phyloP scores from a whole-genome alignment of 2,888 invertebrate genomes.

The Bombylius major region DNA sequence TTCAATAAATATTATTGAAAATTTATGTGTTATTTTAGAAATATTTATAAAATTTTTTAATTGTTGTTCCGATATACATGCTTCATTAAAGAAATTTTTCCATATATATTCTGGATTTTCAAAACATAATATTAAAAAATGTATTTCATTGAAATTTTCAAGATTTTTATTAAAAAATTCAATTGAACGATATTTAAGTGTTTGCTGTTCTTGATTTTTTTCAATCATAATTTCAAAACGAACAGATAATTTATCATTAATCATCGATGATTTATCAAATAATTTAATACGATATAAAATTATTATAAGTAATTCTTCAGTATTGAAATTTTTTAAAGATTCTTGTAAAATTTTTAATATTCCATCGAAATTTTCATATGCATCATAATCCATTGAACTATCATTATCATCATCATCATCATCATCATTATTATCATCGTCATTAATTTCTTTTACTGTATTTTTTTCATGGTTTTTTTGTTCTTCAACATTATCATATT shows the following conservation, averaged over 20 bases:
- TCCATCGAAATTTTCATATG: conserved; percentile 13
- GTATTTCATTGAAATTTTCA: conserved; percentile 17
- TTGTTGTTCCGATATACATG: conserved; percentile 20
- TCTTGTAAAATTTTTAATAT: conserved; percentile 16
- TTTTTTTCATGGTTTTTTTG: not conserved
- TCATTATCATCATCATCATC: conserved; percentile 7
- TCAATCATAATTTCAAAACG: conserved; percentile 1
- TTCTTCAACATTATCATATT: not conserved
- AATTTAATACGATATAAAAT: conserved; percentile 17
- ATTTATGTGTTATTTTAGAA: conserved; percentile 16
- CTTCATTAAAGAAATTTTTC: conserved; percentile 21
- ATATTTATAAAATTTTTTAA: conserved; percentile 19
- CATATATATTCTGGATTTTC: conserved; percentile 23
- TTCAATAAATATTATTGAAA: conserved; percentile 19
- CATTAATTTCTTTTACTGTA: conserved; percentile 4
- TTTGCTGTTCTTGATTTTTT: too few relatives aligned
- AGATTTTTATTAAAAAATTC: conserved; percentile 25
- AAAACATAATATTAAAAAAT: conserved; percentile 22
- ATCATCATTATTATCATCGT: conserved; percentile 1
- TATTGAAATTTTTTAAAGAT: conserved; percentile 19
- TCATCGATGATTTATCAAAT: conserved; percentile 15
- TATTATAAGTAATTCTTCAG: conserved; percentile 16
- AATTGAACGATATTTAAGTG: conserved; percentile 7
- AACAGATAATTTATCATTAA: not conserved
- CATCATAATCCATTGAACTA: not conserved